Evolutionary conservation across 1,140 invertebrate genomes (phyloP).

Genomic region (Trinorchestia longiramus): DNA sequence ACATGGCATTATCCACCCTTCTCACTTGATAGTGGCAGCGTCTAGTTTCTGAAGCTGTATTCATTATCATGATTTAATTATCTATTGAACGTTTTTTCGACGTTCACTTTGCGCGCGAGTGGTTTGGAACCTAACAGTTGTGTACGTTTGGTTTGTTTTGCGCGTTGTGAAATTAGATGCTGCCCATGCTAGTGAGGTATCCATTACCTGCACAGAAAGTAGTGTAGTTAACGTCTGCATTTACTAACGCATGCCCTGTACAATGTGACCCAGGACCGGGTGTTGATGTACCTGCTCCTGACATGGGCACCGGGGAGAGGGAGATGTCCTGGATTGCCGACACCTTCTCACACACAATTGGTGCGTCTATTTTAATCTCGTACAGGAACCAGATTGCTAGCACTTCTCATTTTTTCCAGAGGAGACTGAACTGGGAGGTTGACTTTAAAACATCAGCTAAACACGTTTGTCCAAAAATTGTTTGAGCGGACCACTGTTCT

Average conservation of each 20-base stretch:
- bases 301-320: slow-evolving; percentile 82
- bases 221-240: background rate
- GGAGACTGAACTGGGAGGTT: background rate
- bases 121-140: background rate
- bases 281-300: slow-evolving; percentile 89
- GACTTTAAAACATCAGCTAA: background rate
- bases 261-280: slow-evolving; percentile 75
- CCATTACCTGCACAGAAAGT: background rate
- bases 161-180: background rate
- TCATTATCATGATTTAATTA: background rate
- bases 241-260: background rate
- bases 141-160: background rate
- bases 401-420: background rate
- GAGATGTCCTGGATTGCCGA: slow-evolving; percentile 81
- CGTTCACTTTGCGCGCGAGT: background rate
- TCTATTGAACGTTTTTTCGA: background rate
- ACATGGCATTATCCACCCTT: background rate
- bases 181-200: background rate
- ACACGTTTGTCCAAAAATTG: background rate
- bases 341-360: slow-evolving; percentile 77
- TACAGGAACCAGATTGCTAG: background rate
- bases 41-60: background rate
- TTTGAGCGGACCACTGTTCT: background rate
- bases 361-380: slow-evolving; percentile 67
- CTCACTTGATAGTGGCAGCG: background rate